phyloP scores from a whole-genome alignment of 2,113 vertebrate genomes.

The Ariopsis seemanni region DNA sequence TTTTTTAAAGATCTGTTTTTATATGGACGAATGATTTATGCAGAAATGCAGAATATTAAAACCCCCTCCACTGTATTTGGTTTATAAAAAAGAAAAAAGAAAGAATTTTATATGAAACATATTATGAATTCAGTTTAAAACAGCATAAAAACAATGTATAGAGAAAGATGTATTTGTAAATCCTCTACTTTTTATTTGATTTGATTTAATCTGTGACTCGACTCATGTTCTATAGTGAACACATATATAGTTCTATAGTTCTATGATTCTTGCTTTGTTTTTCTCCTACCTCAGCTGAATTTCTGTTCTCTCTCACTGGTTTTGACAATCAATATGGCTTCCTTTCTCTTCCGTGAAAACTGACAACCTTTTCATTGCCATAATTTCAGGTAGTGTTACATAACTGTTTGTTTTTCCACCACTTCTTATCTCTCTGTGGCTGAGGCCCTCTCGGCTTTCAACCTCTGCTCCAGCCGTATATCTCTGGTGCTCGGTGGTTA shows the following conservation, averaged over 20 bases:
- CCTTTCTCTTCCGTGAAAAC: neutral
- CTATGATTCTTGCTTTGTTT: neutral
- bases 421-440: conserved; percentile 50
- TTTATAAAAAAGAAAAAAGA: too few relatives aligned
- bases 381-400: conserved; percentile 43
- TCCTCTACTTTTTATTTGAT: neutral
- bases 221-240: too few relatives aligned
- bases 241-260: too few relatives aligned
- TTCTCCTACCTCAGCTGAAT: neutral
- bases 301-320: neutral
- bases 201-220: neutral
- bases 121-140: too few relatives aligned
- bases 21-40: neutral
- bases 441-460: conserved; percentile 41
- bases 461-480: conserved; percentile 60
- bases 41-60: neutral
- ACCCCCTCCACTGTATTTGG: neutral
- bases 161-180: neutral
- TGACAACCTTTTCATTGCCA: conserved; percentile 8
- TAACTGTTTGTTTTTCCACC: conserved; percentile 55
- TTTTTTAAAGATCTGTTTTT: neutral
- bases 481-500: conserved; percentile 64
- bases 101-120: too few relatives aligned
- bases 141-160: neutral
- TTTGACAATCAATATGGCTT: neutral